phyloP scores from a whole-genome alignment of 2,888 invertebrate genomes.

The Himalopsyche anomala region DNA sequence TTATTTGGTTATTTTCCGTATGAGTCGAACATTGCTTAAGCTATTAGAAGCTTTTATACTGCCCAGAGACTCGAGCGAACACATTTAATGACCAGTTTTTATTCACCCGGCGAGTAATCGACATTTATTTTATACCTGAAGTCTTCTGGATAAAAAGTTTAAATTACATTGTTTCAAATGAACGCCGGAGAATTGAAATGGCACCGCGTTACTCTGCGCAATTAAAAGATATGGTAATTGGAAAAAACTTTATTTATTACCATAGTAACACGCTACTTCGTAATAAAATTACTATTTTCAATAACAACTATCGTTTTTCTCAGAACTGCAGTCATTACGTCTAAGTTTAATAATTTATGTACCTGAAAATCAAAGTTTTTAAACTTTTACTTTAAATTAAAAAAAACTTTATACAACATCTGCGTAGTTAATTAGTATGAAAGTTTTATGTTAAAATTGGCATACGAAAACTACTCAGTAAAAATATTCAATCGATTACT shows the following conservation, averaged over 20 bases:
- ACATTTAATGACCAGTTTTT: constrained; percentile 48
- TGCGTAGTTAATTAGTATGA: no score
- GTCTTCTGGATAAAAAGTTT: constrained; percentile 39
- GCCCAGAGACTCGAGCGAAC: constrained; percentile 16
- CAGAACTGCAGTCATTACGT: no score
- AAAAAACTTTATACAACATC: no score
- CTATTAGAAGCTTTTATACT: constrained; percentile 42
- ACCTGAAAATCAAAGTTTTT: no score
- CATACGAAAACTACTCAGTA: no score
- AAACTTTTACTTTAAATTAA: no score
- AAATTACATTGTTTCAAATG: constrained; percentile 43
- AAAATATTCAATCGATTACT: no score
- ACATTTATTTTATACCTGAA: constrained; percentile 38
- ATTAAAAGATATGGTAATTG: constrained; percentile 32
- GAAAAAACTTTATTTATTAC: constrained; percentile 36
- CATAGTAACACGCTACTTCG: neutral
- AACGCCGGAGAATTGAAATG: constrained; percentile 31
- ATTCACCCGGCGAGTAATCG: constrained; percentile 47
- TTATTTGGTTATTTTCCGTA: constrained; percentile 53
- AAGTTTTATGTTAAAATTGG: no score
- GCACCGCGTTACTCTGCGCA: constrained; percentile 33
- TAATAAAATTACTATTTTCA: neutral
- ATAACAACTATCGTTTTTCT: neutral
- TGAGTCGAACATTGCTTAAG: constrained; percentile 39
- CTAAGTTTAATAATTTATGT: no score